Evolutionary conservation across 1,140 invertebrate species (phyloP), one percentile per base, ranked within the genome.

Genomic region (Euwallacea similis): DNA sequence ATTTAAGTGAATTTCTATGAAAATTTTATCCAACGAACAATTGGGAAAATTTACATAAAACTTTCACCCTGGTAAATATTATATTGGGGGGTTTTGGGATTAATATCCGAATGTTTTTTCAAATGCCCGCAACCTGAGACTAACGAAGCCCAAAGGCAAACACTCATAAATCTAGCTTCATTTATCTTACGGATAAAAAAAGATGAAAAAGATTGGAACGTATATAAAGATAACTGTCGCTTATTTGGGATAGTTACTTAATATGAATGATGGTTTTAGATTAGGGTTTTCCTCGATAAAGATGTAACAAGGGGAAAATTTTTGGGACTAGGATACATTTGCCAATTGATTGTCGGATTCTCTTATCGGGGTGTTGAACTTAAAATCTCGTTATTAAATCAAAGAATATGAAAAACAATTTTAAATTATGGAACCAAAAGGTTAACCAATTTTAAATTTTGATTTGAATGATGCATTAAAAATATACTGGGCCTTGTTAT

Each of bases 151-250:
- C 9, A 63, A 63, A 63, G 61, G 43, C 61, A 50, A 63, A 63
- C 61, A 41, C 33, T 42, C 46, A 63, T 63, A 63, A 63, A 63
- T 63, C 47, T 47, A 10, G 15, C 8, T 47, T 63, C 61, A 63
- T 63, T 63, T 63, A 47, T 63, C 61, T 63, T 21, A 46, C 15
- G 13, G 11, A 16, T 16, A 50, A 50, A 63, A 61, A 21, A 47
- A 61, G 2, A 56, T 56, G 21, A 61, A 61, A 63, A 63, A 63
- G 42, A 63, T 63, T 63, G 61, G 15, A 63, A 63, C 61, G 44
- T 47, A 63, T 63, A 63, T 47, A 63, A 63, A 63, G 61, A 47
- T 46, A 63, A 63, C 58, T 60, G 58, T 60, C 58, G 58, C 41
- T 43, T 50, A 63, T 63, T 63, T 50, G 43, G 6, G 61, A 63